Conservation (phyloP, 2,888 invertebrate genomes). For the Scelioninae gen. 1 region DNA sequence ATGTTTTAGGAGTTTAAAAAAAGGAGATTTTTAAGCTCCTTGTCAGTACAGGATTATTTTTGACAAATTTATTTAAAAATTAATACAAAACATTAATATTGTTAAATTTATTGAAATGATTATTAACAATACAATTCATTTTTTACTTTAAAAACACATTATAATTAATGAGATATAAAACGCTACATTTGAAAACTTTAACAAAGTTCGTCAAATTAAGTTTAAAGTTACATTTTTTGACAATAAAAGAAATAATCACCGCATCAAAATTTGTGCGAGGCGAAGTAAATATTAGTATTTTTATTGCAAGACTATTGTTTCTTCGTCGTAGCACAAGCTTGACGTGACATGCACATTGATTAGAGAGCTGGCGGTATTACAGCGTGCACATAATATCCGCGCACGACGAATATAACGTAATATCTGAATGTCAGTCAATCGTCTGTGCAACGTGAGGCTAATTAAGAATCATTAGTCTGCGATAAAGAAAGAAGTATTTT, state of each 20-base stretch:
- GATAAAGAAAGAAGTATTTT: conserved; percentile 59
- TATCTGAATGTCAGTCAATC: conserved; percentile 70
- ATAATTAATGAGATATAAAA: too few relatives aligned
- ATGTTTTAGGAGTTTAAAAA: too few relatives aligned
- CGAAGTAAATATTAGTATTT: conserved; percentile 21
- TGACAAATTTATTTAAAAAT: too few relatives aligned
- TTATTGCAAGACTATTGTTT: conserved; percentile 42
- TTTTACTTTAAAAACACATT: too few relatives aligned
- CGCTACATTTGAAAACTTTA: too few relatives aligned
- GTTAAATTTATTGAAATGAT: too few relatives aligned
- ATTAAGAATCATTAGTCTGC: conserved; percentile 67
- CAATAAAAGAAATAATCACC: not conserved
- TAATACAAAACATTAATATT: too few relatives aligned
- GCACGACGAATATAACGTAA: conserved; percentile 62
- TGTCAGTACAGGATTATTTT: too few relatives aligned
- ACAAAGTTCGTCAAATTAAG: too few relatives aligned
- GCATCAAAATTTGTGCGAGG: not conserved
- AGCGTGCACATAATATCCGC: conserved; percentile 64
- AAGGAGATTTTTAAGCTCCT: too few relatives aligned
- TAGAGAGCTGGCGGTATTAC: conserved; percentile 62
- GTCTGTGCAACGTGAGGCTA: conserved; percentile 65
- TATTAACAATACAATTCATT: too few relatives aligned
- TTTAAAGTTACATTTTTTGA: too few relatives aligned
- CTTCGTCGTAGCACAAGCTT: conserved; percentile 23
- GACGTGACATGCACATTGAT: conserved; percentile 66